These are phyloP conservation scores for Furcifer pardalis DNA, from an alignment of 2,797 vertebrate species.

Conservation along the genomic window DNA sequence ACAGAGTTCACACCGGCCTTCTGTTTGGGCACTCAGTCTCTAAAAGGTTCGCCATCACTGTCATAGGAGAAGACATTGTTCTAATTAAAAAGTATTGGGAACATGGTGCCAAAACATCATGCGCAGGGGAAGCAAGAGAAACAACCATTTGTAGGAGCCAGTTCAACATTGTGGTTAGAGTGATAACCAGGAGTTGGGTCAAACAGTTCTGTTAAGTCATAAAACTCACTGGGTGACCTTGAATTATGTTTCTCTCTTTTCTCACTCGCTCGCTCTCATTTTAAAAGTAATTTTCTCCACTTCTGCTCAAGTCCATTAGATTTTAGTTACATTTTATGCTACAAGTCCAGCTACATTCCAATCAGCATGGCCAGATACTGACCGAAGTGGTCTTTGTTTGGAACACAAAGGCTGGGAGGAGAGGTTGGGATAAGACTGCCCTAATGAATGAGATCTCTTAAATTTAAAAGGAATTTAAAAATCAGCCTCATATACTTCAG, in stretches of 20 bases:
- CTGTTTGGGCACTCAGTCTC: too few species aligned
- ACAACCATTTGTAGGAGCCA: not conserved
- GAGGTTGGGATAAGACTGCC: conserved; percentile 23
- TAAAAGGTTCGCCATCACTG: too few species aligned
- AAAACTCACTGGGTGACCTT: not conserved
- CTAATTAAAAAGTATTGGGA: not conserved
- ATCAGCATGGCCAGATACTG: not conserved
- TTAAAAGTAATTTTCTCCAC: too few species aligned
- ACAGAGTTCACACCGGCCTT: too few species aligned
- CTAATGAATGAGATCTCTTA: conserved; percentile 27
- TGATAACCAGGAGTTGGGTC: not conserved
- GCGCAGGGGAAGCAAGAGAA: not conserved
- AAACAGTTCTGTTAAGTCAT: not conserved
- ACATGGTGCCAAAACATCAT: not conserved
- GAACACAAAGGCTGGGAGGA: conserved; percentile 11
- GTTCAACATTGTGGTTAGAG: not conserved
- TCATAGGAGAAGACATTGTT: not conserved
- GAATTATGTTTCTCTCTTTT: not conserved
- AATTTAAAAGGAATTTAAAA: conserved; percentile 58
- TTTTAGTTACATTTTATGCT: not conserved
- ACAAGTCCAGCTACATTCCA: not conserved
- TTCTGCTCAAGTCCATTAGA: not conserved
- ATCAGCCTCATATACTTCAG: conserved; percentile 61
- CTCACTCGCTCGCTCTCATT: not conserved
- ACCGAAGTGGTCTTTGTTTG: conserved; percentile 8